Conservation (phyloP, 1,140 invertebrate species). For the Agraylea sexmaculata region DNA sequence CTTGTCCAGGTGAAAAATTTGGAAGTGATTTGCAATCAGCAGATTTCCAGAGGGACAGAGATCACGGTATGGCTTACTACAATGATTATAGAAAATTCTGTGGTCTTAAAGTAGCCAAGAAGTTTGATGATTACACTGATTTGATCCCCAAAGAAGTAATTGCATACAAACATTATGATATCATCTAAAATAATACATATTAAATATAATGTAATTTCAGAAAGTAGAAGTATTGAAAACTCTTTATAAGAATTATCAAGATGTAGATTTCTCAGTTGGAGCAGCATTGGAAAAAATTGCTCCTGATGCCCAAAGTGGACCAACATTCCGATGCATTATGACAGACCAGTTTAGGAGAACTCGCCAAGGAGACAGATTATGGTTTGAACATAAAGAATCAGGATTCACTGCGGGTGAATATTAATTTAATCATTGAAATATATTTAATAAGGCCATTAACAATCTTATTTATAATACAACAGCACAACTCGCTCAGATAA, state of each 20-base stretch:
- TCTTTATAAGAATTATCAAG: conserved; percentile 32
- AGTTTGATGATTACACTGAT: conserved; percentile 51
- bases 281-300: conserved; percentile 38
- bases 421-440: not conserved
- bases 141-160: conserved; percentile 33
- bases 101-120: conserved; percentile 40
- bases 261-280: conserved; percentile 47
- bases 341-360: conserved; percentile 33
- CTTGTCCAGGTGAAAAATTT: conserved; percentile 30
- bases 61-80: conserved; percentile 55
- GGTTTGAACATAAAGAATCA: conserved; percentile 35
- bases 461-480: too few species aligned
- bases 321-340: conserved; percentile 50
- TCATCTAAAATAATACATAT: not conserved
- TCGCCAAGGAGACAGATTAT: conserved; percentile 34
- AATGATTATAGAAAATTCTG: conserved; percentile 42
- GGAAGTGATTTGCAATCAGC: conserved; percentile 56
- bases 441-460: too few species aligned
- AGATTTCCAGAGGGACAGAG: conserved; percentile 58
- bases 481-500: conserved; percentile 74
- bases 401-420: conserved; percentile 34
- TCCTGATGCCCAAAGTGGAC: conserved; percentile 42
- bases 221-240: conserved; percentile 9
- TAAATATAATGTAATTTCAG: conserved; percentile 4
- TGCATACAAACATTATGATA: not conserved